phyloP scores from a whole-genome alignment of 2,797 vertebrate species.

The Dipus sagitta region DNA sequence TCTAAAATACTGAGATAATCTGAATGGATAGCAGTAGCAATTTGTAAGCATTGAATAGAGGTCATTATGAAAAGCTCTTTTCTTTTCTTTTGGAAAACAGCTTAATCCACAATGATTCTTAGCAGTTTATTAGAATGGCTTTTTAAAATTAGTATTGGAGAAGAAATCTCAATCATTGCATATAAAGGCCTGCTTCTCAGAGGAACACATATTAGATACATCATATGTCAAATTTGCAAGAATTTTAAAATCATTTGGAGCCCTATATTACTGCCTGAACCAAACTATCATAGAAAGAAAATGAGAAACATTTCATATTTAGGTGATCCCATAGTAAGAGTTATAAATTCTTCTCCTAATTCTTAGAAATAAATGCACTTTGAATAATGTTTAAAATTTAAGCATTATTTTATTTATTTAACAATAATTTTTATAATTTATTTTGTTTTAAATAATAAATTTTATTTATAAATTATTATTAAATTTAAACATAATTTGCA shows the following conservation, averaged over 20 bases:
- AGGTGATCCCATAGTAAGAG: neutral
- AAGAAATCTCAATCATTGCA: constrained; percentile 21
- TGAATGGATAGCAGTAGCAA: neutral
- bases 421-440: no score
- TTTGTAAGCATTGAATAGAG: neutral
- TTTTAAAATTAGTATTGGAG: constrained; percentile 2
- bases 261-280: neutral
- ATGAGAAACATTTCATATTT: neutral
- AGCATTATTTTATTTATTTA: no score
- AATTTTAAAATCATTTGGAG: constrained; percentile 55
- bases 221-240: neutral
- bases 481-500: neutral
- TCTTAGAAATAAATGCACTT: constrained; percentile 55
- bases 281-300: constrained; percentile 12
- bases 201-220: neutral
- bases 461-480: no score
- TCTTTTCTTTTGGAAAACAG: constrained; percentile 44
- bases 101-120: neutral
- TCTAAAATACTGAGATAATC: neutral
- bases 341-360: neutral
- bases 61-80: constrained; percentile 15
- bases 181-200: constrained; percentile 7
- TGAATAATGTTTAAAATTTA: constrained; percentile 59
- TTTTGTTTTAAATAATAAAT: no score
- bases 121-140: constrained; percentile 13